Conservation (phyloP, 2,797 vertebrate species). For the Epinephelus awoara region DNA sequence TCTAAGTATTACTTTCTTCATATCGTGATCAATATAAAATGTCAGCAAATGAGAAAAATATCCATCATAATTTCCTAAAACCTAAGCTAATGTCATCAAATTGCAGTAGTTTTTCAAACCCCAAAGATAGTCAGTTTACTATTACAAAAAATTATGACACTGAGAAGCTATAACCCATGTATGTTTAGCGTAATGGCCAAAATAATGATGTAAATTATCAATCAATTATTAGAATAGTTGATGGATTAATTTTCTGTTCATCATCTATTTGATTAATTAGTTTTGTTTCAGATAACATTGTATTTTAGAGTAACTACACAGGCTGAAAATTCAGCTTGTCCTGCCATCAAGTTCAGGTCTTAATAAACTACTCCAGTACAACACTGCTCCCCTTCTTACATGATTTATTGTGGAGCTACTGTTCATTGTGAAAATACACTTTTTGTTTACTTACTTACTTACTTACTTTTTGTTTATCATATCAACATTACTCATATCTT, state of each 20-base stretch:
- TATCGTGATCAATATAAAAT: not conserved
- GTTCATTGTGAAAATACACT: conserved; percentile 1
- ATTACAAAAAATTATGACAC: not conserved
- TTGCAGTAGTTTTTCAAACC: not conserved
- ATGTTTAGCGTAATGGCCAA: not conserved
- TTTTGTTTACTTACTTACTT: too few relatives aligned
- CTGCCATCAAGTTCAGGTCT: not conserved
- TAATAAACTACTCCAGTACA: not conserved
- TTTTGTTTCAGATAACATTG: not conserved
- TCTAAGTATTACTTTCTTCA: not conserved
- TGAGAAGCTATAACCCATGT: not conserved
- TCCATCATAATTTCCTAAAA: not conserved
- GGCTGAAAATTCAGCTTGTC: not conserved
- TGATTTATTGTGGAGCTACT: not conserved
- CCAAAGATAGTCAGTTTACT: not conserved
- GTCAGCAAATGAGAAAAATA: not conserved
- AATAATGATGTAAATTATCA: not conserved
- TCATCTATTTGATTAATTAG: not conserved
- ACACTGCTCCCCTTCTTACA: not conserved
- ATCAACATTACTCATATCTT: not conserved
- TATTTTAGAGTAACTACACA: not conserved
- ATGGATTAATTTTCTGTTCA: not conserved
- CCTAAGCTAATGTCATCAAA: not conserved
- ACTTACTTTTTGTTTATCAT: not conserved
- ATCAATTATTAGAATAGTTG: not conserved